These are phyloP conservation scores for Aphelinus certus DNA, from an alignment of 1,140 invertebrate species.

Conservation along the genomic window DNA sequence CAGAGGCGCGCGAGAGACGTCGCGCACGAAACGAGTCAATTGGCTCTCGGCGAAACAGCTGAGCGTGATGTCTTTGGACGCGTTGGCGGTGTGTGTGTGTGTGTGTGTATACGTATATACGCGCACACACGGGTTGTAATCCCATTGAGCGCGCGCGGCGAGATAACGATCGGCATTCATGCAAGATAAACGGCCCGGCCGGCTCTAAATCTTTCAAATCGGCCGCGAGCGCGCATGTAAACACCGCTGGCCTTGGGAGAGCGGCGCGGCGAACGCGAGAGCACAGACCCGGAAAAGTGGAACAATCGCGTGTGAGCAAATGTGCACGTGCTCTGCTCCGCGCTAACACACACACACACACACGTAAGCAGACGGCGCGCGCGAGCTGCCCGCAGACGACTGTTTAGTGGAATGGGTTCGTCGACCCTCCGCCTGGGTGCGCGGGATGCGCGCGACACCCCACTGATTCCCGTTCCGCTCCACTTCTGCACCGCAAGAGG, in stretches of 20 bases:
- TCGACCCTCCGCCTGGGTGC: not conserved
- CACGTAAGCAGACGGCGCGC: not conserved
- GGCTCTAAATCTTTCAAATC: slow-evolving; percentile 25
- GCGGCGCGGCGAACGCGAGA: too few relatives aligned
- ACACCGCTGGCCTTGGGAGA: not conserved
- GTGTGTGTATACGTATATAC: not conserved
- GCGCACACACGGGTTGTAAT: not conserved
- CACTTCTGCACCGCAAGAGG: too few relatives aligned
- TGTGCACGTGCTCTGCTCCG: not conserved
- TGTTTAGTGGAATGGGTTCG: slow-evolving; percentile 10
- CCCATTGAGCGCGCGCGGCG: not conserved
- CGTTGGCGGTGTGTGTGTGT: not conserved
- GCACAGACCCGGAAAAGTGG: slow-evolving; percentile 4
- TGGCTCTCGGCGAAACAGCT: not conserved
- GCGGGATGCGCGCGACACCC: not conserved
- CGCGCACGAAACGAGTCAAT: slow-evolving; percentile 3
- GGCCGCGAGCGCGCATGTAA: not conserved
- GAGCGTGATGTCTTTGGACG: too few relatives aligned
- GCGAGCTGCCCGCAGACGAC: not conserved
- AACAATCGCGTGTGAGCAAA: slow-evolving; percentile 20
- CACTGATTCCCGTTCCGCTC: not conserved
- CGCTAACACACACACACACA: too few relatives aligned
- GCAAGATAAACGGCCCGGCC: slow-evolving; percentile 15
- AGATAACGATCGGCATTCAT: slow-evolving; percentile 23
- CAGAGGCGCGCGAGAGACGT: too few relatives aligned